Base-by-base conservation (phyloP, 2,113 vertebrate species). In the Salvelinus sp. region DNA sequence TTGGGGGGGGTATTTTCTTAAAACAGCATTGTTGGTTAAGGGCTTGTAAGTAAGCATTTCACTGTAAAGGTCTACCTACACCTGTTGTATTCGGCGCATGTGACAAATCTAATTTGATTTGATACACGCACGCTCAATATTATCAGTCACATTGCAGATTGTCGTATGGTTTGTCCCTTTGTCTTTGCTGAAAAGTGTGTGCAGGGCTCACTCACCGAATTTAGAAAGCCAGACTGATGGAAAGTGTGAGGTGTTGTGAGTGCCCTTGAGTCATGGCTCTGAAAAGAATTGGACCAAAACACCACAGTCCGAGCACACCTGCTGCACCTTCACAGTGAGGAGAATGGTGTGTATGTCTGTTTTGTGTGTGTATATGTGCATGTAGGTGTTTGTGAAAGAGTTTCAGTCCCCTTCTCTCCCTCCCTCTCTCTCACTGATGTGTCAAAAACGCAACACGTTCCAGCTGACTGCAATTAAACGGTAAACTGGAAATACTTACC, bases 401-500 rank as follows among this genome's bases (percentile, higher is more conserved):
- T 44, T 20, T 23, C 20, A 22, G 20, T 69, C 20, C n/a, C 6
- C 6, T 13, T 47, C 28, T 69, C n/a, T 33, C n/a, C n/a, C 66
- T 68, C 30, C 23, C 62, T 3, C 63, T 65, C 58, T 62, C 58
- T 62, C 85, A 71, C 79, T 76, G 73, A 72, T 23, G 76, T 86
- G 88, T 90, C 88, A 87, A 88, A 91, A 91, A 88, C 82, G 79
- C 86, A 88, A 87, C 84, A 87, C 79, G 83, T 89, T 89, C 87
- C 89, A 91, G 88, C 87, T 91, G 88, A 93, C 81, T 83, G 82
- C 84, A 91, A 91, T 93, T 90, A 91, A 93, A 91, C 88, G 76
- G 90, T 91, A 92, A 90, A 94, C 88, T 92, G 90, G 89, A 92
- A 92, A 92, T 92, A 90, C 91, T 93, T 90, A 89, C 80, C 83